Evolutionary conservation across 2,113 vertebrate genomes (phyloP), one percentile per base, ranked within the genome.

Genomic region (Fulica atra): DNA sequence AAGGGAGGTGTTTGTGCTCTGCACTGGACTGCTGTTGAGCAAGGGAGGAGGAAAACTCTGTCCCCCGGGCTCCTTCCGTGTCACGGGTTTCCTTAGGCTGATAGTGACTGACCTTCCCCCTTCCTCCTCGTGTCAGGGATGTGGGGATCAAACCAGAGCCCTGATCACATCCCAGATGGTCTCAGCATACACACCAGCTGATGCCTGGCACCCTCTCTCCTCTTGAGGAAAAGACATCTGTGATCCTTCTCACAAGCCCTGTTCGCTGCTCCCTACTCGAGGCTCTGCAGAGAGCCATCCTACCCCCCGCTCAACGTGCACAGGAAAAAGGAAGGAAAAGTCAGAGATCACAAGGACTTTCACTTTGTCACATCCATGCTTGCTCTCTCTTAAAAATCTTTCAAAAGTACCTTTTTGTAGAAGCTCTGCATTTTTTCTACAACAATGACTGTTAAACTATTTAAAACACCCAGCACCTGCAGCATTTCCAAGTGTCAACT

Each of bases 131-230:
- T 71, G 51, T 70, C 38, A 56, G 17, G 70, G 81, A 31, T 40
- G 57, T 38, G 29, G 33, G 61, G 70, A 94, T 53, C 25, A 16
- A 84, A 72, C 23, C 4, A 2, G 36, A 20, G 61, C 61, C 73
- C 70, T 25, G 36, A 64, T 89, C 90, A 48, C 90, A 72, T 82
- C 81, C 92, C 90, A 92, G 66, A 94, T 89, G 88, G 95, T 93
- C 74, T 81, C 50, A 82, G 2, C 4, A 7, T 6, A 79, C 81
- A 80, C 35, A 53, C 78, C 90, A 87, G 85, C 85, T 93, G 93
- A 85, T 69, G 88, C 81, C 85, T 94, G 95, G 93, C 93, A 94
- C 74, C 81, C 81, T 85, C 57, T 56, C 78, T 92, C 69, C 65
- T 81, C 87, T 76, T 72, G 57, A 91, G 81, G 57, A 89, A 91